phyloP scores from a whole-genome alignment of 2,797 vertebrate species.

The Sebastes itinus region DNA sequence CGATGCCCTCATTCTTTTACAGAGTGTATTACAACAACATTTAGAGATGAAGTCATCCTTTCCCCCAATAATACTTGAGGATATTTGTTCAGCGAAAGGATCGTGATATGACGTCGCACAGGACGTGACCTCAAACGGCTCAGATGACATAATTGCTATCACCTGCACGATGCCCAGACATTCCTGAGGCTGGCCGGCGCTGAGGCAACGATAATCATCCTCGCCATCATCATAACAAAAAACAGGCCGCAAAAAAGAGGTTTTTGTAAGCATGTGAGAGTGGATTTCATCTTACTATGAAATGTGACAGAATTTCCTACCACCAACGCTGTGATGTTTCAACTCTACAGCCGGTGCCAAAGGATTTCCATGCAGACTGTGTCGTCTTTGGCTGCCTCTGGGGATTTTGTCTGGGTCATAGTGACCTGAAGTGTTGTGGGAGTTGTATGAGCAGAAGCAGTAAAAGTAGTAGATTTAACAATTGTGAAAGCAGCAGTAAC shows the following conservation, averaged over 20 bases:
- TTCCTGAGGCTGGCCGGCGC: conserved; percentile 39
- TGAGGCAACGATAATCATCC: conserved; percentile 32
- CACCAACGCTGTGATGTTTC: conserved; percentile 26
- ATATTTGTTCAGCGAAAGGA: conserved; percentile 54
- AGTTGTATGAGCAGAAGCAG: conserved; percentile 30
- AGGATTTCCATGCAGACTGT: conserved; percentile 43
- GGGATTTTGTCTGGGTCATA: conserved; percentile 67
- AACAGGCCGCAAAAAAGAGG: background rate
- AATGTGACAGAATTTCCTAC: conserved; percentile 49
- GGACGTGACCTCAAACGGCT: conserved; percentile 63
- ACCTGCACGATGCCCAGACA: conserved; percentile 61
- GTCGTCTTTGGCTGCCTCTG: conserved; percentile 57
- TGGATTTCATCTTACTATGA: conserved; percentile 46
- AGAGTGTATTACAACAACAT: conserved; percentile 62
- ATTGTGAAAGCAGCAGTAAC: conserved; percentile 11
- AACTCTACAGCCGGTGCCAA: conserved; percentile 31
- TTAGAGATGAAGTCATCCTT: conserved; percentile 61
- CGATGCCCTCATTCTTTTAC: conserved; percentile 66
- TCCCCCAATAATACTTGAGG: conserved; percentile 32
- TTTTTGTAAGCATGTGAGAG: conserved; percentile 22
- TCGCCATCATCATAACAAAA: conserved; percentile 25
- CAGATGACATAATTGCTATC: conserved; percentile 71
- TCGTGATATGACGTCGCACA: conserved; percentile 51
- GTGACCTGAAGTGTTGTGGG: conserved; percentile 43
- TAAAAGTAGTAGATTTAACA: conserved; percentile 15